These are phyloP conservation scores for Petrosia ficiformis DNA, from an alignment of 37 sponge, comb jelly and placozoan species.

Conservation along the genomic window DNA sequence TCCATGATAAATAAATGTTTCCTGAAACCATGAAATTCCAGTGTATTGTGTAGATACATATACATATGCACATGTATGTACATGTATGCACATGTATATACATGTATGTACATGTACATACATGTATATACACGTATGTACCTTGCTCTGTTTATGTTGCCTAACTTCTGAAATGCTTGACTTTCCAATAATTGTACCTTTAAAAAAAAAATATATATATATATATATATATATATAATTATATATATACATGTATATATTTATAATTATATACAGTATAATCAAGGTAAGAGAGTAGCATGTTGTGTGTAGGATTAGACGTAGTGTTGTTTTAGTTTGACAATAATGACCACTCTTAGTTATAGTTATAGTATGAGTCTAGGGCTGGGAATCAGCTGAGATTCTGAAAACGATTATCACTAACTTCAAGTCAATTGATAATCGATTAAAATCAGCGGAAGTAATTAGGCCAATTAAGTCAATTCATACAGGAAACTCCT, in stretches of 20 bases:
- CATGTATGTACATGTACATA: neutral
- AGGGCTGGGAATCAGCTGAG: no score
- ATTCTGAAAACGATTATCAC: no score
- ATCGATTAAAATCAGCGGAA: no score
- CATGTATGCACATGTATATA: neutral
- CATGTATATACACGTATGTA: neutral
- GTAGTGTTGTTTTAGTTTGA: no score
- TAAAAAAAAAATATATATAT: neutral
- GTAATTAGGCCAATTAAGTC: no score
- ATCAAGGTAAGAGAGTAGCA: neutral
- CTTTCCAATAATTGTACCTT: constrained; percentile 95
- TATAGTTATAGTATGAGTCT: neutral
- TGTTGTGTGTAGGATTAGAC: no score
- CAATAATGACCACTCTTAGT: no score
- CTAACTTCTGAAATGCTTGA: constrained; percentile 84
- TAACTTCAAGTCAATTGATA: no score
- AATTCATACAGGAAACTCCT: no score
- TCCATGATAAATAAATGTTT: no score
- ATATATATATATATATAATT: no score
- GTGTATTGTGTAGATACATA: neutral
- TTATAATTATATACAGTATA: neutral
- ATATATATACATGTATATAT: no score
- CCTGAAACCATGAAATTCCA: neutral
- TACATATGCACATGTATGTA: constrained; percentile 9
- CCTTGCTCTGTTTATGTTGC: constrained; percentile 82